phyloP scores from a whole-genome alignment of 2,797 vertebrate species.

The Lepidocolaptes lacrymiger region DNA sequence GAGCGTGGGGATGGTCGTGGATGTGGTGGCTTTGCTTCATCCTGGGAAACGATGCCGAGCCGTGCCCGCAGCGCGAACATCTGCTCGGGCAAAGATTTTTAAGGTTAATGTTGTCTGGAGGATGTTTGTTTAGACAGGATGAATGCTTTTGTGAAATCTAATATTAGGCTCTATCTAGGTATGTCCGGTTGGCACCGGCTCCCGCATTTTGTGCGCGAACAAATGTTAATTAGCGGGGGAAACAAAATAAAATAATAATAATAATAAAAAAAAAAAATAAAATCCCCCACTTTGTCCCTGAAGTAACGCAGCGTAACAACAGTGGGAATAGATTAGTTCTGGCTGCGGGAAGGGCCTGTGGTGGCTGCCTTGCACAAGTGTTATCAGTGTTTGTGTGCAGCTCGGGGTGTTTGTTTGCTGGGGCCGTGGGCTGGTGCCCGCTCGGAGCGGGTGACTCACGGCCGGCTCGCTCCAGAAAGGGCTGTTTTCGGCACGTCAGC shows the following conservation, averaged over 20 bases:
- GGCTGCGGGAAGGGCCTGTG: constrained; percentile 41
- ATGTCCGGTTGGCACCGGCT: constrained; percentile 67
- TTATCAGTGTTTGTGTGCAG: constrained; percentile 50
- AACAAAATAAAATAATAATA: background rate
- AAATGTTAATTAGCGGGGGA: constrained; percentile 63
- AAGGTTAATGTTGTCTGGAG: constrained; percentile 42
- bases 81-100: constrained; percentile 41
- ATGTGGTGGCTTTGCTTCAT: background rate
- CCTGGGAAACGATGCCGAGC: background rate
- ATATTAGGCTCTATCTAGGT: constrained; percentile 70
- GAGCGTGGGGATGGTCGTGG: background rate
- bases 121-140: constrained; percentile 71
- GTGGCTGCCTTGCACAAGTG: background rate
- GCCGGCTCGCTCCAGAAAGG: background rate
- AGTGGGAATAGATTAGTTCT: constrained; percentile 64
- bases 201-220: constrained; percentile 45
- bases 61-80: constrained; percentile 1
- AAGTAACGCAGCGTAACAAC: constrained; percentile 10
- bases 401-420: constrained; percentile 31
- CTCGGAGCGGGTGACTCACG: constrained; percentile 35
- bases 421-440: background rate
- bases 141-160: constrained; percentile 71
- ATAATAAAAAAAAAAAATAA: no score
- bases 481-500: background rate
- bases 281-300: background rate